Evolutionary conservation across 2,888 invertebrate species (phyloP).

Genomic region (Eledone cirrhosa): DNA sequence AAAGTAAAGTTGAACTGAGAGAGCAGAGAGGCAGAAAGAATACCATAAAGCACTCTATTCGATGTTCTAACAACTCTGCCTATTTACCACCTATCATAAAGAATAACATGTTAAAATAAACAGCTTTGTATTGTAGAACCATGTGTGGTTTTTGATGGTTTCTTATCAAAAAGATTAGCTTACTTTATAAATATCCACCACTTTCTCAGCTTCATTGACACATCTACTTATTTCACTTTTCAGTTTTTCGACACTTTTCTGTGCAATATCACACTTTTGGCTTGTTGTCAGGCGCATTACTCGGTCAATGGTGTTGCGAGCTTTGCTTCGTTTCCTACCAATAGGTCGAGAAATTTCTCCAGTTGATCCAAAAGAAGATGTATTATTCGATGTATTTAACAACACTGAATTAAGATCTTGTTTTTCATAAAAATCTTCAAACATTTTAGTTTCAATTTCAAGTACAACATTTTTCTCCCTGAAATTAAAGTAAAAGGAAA

Average conservation of each 20-base stretch:
- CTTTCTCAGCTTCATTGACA: constrained; percentile 64
- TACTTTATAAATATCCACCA: constrained; percentile 64
- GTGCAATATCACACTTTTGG: constrained; percentile 67
- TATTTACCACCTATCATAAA: too few species aligned
- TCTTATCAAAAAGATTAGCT: too few species aligned
- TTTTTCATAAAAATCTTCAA: constrained; percentile 65
- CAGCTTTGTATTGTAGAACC: too few species aligned
- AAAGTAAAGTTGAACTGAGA: too few species aligned
- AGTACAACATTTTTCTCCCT: constrained; percentile 65
- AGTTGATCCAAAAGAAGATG: constrained; percentile 48
- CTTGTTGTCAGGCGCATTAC: constrained; percentile 62
- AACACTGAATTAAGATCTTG: constrained; percentile 42
- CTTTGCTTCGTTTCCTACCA: constrained; percentile 63
- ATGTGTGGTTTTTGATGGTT: too few species aligned
- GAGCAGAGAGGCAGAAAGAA: too few species aligned
- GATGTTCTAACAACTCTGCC: too few species aligned
- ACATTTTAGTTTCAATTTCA: constrained; percentile 65
- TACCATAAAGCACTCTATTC: too few species aligned
- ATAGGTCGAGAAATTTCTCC: constrained; percentile 43
- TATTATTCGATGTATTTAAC: constrained; percentile 34
- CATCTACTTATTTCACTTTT: constrained; percentile 61
- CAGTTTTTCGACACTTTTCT: constrained; percentile 65
- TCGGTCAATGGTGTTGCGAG: constrained; percentile 59
- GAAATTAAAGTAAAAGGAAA: constrained; percentile 33
- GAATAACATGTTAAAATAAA: too few species aligned